These are phyloP conservation scores for Proales similis DNA, from an alignment of 1,140 invertebrate genomes.

Conservation along the genomic window DNA sequence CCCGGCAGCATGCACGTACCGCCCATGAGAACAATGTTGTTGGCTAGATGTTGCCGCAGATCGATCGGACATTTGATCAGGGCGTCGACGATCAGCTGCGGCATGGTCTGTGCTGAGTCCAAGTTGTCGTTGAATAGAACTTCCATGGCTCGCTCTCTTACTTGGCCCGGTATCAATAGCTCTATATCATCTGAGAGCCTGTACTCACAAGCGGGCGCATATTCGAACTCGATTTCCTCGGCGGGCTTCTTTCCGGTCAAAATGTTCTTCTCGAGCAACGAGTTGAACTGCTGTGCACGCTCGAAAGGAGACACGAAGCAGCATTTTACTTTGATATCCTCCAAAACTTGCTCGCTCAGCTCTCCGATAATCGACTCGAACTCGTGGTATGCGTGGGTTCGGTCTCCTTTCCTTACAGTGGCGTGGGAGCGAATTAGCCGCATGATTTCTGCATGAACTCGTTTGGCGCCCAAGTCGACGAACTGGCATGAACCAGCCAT, in stretches of 20 bases:
- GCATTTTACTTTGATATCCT: conserved; percentile 59
- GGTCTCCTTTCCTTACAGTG: not conserved
- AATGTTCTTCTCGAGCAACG: conserved; percentile 40
- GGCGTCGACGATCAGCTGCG: conserved; percentile 74
- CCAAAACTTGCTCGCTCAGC: conserved; percentile 50
- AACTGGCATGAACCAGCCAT: not conserved
- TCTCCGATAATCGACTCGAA: not conserved
- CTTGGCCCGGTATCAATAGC: conserved; percentile 9
- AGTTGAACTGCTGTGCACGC: conserved; percentile 60
- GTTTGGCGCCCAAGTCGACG: not conserved
- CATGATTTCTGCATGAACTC: conserved; percentile 4
- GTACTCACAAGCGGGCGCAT: not conserved
- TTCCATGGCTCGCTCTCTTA: conserved; percentile 70
- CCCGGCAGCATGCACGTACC: conserved; percentile 74
- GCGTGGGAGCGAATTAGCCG: not conserved
- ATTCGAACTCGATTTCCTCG: not conserved
- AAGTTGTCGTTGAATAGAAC: conserved; percentile 73
- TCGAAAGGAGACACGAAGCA: conserved; percentile 74
- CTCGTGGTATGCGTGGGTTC: not conserved
- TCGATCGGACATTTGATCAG: conserved; percentile 72
- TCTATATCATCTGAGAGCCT: not conserved
- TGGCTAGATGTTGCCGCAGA: conserved; percentile 63
- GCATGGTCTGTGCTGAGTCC: conserved; percentile 67
- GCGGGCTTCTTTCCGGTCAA: conserved; percentile 6
- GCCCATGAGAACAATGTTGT: conserved; percentile 74